Evolutionary conservation across 2,113 vertebrate species (phyloP).

Genomic region (Albula glossodonta): DNA sequence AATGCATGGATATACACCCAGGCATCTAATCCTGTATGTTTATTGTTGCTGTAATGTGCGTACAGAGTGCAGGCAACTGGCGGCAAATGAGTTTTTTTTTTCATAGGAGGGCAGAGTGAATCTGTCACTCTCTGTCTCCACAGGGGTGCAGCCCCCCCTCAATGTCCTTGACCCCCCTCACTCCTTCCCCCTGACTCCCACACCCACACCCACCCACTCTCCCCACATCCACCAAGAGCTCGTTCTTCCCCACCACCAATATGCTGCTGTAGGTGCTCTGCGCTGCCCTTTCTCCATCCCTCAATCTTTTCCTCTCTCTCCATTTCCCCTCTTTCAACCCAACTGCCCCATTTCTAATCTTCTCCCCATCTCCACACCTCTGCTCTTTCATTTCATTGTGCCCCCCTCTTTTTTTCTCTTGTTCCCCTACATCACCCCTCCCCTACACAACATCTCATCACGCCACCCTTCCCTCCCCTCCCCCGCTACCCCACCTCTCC

Average conservation of each 20-base stretch:
- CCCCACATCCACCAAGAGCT: background rate
- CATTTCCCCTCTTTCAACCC: too few species aligned
- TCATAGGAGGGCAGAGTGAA: background rate
- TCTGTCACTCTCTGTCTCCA: background rate
- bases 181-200: background rate
- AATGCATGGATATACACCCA: background rate
- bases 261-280: background rate
- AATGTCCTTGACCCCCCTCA: background rate
- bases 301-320: background rate
- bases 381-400: background rate
- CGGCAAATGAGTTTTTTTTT: background rate
- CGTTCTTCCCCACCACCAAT: background rate
- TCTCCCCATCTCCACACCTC: background rate
- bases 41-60: background rate
- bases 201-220: background rate
- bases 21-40: background rate
- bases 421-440: background rate
- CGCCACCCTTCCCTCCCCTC: conserved; percentile 5
- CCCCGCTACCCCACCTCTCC: conserved; percentile 59
- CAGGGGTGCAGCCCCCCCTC: background rate
- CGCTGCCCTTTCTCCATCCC: background rate
- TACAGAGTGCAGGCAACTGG: background rate
- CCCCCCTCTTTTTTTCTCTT: background rate
- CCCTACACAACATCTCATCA: background rate
- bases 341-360: background rate